These are phyloP conservation scores for Platycheirus rosarum DNA, from an alignment of 2,888 invertebrate species.

Conservation along the genomic window DNA sequence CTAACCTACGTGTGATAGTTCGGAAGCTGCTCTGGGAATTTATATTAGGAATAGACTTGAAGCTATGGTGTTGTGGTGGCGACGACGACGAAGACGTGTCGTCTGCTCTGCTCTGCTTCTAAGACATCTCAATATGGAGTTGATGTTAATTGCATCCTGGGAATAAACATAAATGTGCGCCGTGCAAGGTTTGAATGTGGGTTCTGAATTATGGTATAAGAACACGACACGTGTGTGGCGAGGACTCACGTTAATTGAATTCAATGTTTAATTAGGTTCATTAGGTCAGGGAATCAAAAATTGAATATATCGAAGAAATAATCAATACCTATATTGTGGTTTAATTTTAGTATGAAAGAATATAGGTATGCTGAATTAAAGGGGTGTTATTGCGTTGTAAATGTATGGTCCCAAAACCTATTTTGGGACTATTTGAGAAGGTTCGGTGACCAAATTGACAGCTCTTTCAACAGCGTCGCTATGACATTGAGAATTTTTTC, in stretches of 20 bases:
- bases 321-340: constrained; percentile 12
- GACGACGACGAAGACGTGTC: neutral
- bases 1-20: constrained; percentile 49
- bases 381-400: no score
- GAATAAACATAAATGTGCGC: constrained; percentile 19
- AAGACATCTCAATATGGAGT: constrained; percentile 27
- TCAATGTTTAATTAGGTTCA: constrained; percentile 59
- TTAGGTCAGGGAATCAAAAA: constrained; percentile 39
- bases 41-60: constrained; percentile 41
- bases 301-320: constrained; percentile 32
- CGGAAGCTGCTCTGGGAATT: constrained; percentile 59
- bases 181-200: constrained; percentile 28
- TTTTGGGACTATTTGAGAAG: no score
- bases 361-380: no score
- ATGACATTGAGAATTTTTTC: no score
- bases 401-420: no score
- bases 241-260: constrained; percentile 59
- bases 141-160: constrained; percentile 63
- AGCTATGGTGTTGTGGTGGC: neutral
- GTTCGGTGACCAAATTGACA: no score
- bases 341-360: no score
- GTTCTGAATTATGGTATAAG: neutral
- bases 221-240: neutral
- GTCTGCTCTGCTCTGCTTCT: constrained; percentile 32
- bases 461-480: no score